Base-by-base conservation (phyloP, 1,140 invertebrate species). In the Drosophila teissieri region DNA sequence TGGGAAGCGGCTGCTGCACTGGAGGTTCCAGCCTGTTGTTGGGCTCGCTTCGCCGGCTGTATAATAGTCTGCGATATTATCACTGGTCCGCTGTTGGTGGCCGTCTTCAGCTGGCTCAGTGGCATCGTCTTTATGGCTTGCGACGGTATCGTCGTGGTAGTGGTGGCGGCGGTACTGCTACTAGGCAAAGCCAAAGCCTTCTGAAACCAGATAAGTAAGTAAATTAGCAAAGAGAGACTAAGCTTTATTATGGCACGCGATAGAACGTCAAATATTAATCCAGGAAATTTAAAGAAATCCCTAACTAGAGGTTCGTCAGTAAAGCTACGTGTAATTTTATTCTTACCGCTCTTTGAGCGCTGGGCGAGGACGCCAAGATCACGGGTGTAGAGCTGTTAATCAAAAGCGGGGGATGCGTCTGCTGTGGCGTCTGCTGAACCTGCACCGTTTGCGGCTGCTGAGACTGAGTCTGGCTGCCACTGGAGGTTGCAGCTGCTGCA, bases 31-130 rank as follows among this genome's bases (percentile, higher is more conserved):
- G 73, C 83, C 37, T 83, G 61, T 65, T 91, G 84, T 82, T 78
- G 84, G 10, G 93, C 73, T 4, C 89, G 78, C 58, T 92, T 92
- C 6, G 91, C 91, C 8, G 91, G 91, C 62, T 92, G 88, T 31
- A 92, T 92, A 34, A 92, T 91, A 51, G 91, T 92, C 49, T 91
- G 90, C 10, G 91, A 92, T 49, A 92, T 91, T 15, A 91, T 91
- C 17, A 91, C 84, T 11, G 91, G 91, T 0, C 90, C 90, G 54
- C 91, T 91, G 57, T 89, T 91, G 12, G 91, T 78, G 4, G 91
- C 89, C 46, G 79, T 82, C 57, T 92, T 92, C 4, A 92, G 37
- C 49, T 92, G 86, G 63, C 86, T 90, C n/a, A 92, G 27, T 36
- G 86, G 91, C 90, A 92, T 91, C n/a, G 78, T 88, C 52, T 90